Conservation (phyloP, 2,113 vertebrate genomes). For the Formicarius rufipectus region DNA sequence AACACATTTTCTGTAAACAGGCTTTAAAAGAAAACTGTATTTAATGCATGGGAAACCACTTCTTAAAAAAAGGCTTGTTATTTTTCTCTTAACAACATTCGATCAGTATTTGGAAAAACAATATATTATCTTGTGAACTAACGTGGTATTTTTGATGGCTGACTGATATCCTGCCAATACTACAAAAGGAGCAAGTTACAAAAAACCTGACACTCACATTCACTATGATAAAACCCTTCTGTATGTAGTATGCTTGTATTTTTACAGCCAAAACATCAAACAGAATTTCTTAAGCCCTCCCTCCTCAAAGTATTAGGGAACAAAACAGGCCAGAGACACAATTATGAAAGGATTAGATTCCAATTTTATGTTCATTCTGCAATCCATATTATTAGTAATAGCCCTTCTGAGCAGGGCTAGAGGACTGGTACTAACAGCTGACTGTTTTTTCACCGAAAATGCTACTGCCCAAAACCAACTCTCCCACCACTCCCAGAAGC, state of each 20-base stretch:
- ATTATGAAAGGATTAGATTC: not conserved
- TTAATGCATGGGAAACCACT: not conserved
- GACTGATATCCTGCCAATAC: not conserved
- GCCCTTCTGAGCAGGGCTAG: not conserved
- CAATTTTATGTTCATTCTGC: not conserved
- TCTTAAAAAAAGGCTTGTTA: not conserved
- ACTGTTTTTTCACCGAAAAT: not conserved
- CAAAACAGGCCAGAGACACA: not conserved
- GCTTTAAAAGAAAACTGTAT: constrained; percentile 71
- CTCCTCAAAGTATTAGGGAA: not conserved
- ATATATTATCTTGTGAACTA: not conserved
- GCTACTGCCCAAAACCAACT: not conserved
- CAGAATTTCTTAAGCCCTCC: not conserved
- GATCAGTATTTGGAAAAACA: not conserved
- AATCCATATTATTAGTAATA: not conserved
- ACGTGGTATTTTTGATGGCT: not conserved
- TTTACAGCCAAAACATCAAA: not conserved
- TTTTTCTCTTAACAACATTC: not conserved
- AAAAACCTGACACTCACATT: not conserved
- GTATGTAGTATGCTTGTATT: not conserved
- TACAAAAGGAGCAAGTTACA: not conserved
- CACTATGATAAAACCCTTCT: not conserved
- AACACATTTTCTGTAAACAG: constrained; percentile 98
- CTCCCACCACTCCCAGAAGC: not conserved
- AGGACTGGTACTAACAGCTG: not conserved